Conservation (phyloP, 2,797 vertebrate species). For the Neosalanx taihuensis region DNA sequence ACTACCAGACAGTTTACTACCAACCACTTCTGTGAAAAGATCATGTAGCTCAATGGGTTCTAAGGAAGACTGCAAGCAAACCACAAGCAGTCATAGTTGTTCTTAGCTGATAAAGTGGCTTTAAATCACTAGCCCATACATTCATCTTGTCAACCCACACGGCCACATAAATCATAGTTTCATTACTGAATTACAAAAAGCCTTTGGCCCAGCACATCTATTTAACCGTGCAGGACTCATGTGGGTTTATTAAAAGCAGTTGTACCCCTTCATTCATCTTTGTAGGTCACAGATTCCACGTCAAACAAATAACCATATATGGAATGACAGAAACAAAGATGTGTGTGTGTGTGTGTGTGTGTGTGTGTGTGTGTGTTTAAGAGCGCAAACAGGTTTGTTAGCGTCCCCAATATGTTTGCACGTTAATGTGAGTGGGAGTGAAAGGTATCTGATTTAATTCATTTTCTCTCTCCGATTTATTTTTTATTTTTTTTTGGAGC, state of each 20-base stretch:
- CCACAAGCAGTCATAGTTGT: slow-evolving; percentile 33
- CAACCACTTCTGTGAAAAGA: slow-evolving; percentile 34
- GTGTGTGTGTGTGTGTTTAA: not conserved
- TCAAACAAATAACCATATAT: slow-evolving; percentile 22
- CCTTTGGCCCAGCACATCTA: slow-evolving; percentile 34
- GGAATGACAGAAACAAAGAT: slow-evolving; percentile 27
- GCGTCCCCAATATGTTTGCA: slow-evolving; percentile 5
- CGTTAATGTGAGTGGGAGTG: not conserved
- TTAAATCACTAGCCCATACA: slow-evolving; percentile 41
- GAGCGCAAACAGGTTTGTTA: not conserved
- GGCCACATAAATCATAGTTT: slow-evolving; percentile 62
- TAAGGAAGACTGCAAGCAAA: slow-evolving; percentile 39
- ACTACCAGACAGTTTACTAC: slow-evolving; percentile 30
- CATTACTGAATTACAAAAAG: slow-evolving; percentile 56
- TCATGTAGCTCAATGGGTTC: slow-evolving; percentile 46
- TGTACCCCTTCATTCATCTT: slow-evolving; percentile 40
- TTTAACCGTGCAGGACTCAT: slow-evolving; percentile 36
- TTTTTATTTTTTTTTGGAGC: no score
- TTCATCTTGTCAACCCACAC: slow-evolving; percentile 33
- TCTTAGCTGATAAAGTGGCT: slow-evolving; percentile 57
- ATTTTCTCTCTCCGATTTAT: not conserved
- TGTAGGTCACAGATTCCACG: slow-evolving; percentile 40
- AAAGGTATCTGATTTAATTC: not conserved
- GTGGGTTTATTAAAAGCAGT: slow-evolving; percentile 47
- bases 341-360: not conserved